Base-by-base conservation (phyloP, 2,797 vertebrate species). In the Myotis findleyi region DNA sequence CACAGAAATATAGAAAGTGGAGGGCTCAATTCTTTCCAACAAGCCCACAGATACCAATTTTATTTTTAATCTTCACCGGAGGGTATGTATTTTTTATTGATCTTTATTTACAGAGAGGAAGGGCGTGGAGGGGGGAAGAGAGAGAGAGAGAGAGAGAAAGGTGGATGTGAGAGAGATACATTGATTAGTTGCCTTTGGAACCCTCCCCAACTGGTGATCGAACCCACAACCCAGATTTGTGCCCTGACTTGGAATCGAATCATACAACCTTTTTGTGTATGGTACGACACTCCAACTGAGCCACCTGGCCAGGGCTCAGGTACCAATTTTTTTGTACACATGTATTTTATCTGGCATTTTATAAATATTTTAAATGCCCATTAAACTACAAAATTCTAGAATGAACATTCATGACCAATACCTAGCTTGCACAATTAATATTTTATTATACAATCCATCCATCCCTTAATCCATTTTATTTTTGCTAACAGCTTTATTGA, bases 401-500 rank as follows among this genome's bases (percentile, higher is more conserved):
- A 30, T 6, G 36, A 79, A 77, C 23, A 57, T 33, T 20, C 5
- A 41, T 82, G 33, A 51, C 41, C 36, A 90, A 81, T 11, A 81
- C 7, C 9, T 79, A 72, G 51, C 36, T 85, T 92, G 9, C 10
- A 85, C 23, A 87, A 33, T 91, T 84, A 87, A 30, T 27, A 49
- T 79, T 59, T 87, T 62, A 76, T n/a, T 83, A 16, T 49, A 89
- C 53, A 27, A 9, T 85, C 8, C 57, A 38, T 21, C 17, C 47
- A 59, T 59, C 7, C 79, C 9, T 72, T 41, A 86, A 41, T 41
- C 5, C 14, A 27, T 73, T 53, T 81, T 87, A 49, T 36, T 80
- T 91, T 86, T 83, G 55, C 80, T 73, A 69, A 92, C 20, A 93
- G 59, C 16, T 92, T 89, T 89, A 83, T 71, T 83, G 23, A 88